phyloP scores from a whole-genome alignment of 2,888 invertebrate genomes.

The Napeogenes inachia region DNA sequence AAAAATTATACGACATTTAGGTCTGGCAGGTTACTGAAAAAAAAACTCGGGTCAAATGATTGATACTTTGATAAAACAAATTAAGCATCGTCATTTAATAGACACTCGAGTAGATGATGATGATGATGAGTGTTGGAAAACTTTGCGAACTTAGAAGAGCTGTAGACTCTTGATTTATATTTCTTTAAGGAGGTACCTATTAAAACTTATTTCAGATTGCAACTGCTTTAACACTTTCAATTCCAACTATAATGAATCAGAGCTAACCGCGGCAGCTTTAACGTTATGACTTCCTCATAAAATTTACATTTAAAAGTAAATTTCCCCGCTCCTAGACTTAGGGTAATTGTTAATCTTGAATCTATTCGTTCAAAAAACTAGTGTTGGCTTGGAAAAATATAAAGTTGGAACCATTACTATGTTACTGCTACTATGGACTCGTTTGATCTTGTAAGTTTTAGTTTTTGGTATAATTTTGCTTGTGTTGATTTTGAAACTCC shows the following conservation, averaged over 20 bases:
- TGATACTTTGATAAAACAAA: constrained; percentile 38
- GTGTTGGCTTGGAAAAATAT: constrained; percentile 50
- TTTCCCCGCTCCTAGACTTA: constrained; percentile 67
- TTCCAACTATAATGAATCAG: constrained; percentile 74
- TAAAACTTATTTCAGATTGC: constrained; percentile 73
- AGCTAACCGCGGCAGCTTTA: constrained; percentile 73
- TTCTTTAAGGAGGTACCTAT: constrained; percentile 58
- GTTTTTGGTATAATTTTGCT: too few species aligned
- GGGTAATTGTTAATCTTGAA: constrained; percentile 72
- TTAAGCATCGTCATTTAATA: constrained; percentile 64
- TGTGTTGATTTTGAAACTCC: too few species aligned
- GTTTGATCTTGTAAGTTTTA: too few species aligned
- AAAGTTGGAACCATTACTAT: constrained; percentile 35
- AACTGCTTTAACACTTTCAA: constrained; percentile 76
- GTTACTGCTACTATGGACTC: not conserved
- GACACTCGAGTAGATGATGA: constrained; percentile 36
- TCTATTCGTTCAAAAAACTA: constrained; percentile 46
- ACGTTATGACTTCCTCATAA: constrained; percentile 76
- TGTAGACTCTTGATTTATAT: too few species aligned
- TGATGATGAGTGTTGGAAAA: too few species aligned
- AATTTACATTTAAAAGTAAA: constrained; percentile 77
- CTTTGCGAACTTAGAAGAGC: too few species aligned
- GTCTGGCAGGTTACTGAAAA: too few species aligned
- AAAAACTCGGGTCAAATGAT: constrained; percentile 24
- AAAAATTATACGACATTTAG: too few species aligned